A percentile compares a stretch with the other conserved stretches of the same genome.
phyloP scores from a whole-genome alignment of 2,113 vertebrate genomes.

The Spizaetus ornatus region DNA sequence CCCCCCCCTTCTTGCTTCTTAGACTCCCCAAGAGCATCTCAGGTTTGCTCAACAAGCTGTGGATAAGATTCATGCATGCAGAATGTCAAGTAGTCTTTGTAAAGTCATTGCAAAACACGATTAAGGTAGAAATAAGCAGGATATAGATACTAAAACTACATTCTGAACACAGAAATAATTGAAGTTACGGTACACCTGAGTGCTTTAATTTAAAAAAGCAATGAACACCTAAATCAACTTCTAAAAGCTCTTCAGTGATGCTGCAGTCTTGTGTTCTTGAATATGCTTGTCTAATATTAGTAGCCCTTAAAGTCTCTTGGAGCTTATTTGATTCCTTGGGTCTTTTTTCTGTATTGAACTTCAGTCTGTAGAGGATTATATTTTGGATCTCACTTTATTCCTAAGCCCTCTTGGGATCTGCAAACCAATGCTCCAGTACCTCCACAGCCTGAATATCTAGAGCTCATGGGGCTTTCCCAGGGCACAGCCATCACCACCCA shows the following conservation, averaged over 20 bases:
- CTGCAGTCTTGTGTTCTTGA: neutral
- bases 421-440: neutral
- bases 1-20: accelerated
- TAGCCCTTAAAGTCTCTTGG: neutral
- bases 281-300: neutral
- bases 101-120: neutral
- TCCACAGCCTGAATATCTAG: neutral
- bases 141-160: neutral
- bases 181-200: neutral
- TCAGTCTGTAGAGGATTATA: neutral
- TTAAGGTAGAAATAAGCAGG: neutral
- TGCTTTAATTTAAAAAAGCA: neutral
- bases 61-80: neutral
- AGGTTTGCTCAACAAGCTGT: neutral
- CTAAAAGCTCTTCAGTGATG: neutral
- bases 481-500: neutral
- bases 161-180: neutral
- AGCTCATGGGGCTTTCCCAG: neutral
- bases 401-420: neutral
- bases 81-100: neutral
- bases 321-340: neutral
- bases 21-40: neutral
- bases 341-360: neutral
- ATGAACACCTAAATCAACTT: neutral
- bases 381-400: neutral